Conservation (phyloP, 1,140 invertebrate genomes). For the Bilobella aurantiaca region DNA sequence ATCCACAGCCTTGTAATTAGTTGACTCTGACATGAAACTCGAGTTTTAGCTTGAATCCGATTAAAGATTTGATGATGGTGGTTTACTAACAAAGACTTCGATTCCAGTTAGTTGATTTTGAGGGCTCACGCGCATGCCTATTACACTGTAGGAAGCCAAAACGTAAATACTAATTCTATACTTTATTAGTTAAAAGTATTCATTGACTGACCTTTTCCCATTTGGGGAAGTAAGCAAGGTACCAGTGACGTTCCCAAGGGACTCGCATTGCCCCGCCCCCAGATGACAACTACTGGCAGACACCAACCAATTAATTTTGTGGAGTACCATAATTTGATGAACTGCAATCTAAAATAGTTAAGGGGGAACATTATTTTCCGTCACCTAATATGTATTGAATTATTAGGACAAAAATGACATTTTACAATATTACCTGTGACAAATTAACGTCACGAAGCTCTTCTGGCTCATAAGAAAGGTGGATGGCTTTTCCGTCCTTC, state of each 20-base stretch:
- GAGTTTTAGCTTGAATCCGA: background rate
- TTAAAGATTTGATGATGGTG: too few relatives aligned
- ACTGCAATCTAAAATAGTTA: slow-evolving; percentile 29
- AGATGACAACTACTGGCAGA: slow-evolving; percentile 75
- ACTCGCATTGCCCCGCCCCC: slow-evolving; percentile 77
- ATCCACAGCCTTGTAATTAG: slow-evolving; percentile 66
- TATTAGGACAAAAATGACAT: too few relatives aligned
- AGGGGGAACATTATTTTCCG: too few relatives aligned
- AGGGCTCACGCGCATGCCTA: slow-evolving; percentile 79
- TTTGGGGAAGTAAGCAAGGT: slow-evolving; percentile 76
- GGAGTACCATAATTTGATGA: slow-evolving; percentile 51
- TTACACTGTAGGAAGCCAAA: slow-evolving; percentile 46
- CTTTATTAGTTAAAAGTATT: background rate
- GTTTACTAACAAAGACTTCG: slow-evolving; percentile 61
- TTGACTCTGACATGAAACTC: slow-evolving; percentile 15
- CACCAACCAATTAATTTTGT: slow-evolving; percentile 89
- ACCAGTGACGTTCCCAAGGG: slow-evolving; percentile 75
- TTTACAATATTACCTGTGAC: slow-evolving; percentile 79
- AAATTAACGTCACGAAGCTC: slow-evolving; percentile 85
- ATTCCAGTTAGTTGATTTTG: slow-evolving; percentile 45
- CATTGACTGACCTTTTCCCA: slow-evolving; percentile 52
- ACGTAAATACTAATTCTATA: background rate
- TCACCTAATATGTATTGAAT: too few relatives aligned
- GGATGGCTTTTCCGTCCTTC: slow-evolving; percentile 80
- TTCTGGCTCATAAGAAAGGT: slow-evolving; percentile 86